Evolutionary conservation across 2,888 invertebrate species (phyloP).

Genomic region (Acleris literana): DNA sequence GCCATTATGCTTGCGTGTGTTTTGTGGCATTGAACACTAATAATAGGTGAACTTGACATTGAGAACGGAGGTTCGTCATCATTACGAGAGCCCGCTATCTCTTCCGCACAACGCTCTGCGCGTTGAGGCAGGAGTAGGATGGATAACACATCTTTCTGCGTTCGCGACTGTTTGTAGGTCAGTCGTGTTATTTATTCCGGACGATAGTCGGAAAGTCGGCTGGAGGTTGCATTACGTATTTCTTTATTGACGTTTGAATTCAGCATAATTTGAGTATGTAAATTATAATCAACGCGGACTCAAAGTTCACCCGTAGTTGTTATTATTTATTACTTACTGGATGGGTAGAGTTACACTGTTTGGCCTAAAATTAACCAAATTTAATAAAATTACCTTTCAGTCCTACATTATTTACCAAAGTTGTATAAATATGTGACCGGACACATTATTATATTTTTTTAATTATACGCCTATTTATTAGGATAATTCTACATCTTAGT

Average conservation of each 20-base stretch:
- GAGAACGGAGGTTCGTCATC: conserved; percentile 82
- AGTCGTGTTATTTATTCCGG: conserved; percentile 81
- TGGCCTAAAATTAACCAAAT: no score
- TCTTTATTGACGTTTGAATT: conserved; percentile 62
- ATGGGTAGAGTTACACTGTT: no score
- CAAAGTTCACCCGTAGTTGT: no score
- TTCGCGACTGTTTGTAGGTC: conserved; percentile 80
- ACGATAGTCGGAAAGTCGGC: conserved; percentile 82
- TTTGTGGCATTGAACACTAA: conserved; percentile 82
- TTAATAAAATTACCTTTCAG: no score
- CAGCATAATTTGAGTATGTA: conserved; percentile 51
- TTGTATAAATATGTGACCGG: no score
- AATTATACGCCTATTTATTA: no score
- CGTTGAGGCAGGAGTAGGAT: conserved; percentile 64
- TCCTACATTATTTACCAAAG: no score
- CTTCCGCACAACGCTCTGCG: conserved; percentile 56
- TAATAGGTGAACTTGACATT: conserved; percentile 84
- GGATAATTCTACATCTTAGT: no score
- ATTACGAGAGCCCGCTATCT: conserved; percentile 69
- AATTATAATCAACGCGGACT: conserved; percentile 47
- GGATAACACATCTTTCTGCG: conserved; percentile 68
- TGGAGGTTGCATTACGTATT: conserved; percentile 79
- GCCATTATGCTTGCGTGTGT: conserved; percentile 74
- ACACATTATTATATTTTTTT: no score
- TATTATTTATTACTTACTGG: no score